A percentile compares a stretch with the other conserved stretches of the same genome.
These are phyloP conservation scores for Labeo catla DNA, from an alignment of 2,113 vertebrate species.

Conservation along the genomic window DNA sequence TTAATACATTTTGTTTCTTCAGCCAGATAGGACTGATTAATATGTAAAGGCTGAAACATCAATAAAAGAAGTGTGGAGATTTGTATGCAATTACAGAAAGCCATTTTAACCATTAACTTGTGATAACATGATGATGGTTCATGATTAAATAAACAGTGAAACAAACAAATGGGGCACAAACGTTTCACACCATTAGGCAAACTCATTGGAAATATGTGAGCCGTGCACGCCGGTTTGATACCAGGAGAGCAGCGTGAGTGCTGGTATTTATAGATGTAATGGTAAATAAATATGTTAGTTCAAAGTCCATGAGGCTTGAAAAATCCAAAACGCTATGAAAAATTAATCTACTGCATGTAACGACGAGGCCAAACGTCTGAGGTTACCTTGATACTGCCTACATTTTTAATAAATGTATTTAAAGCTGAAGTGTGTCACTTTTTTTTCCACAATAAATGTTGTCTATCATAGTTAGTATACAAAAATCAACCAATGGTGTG, in stretches of 20 bases:
- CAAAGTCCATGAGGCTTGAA: conserved; percentile 35
- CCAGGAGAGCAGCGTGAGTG: conserved; percentile 18
- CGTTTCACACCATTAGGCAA: conserved; percentile 54
- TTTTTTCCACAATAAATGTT: not conserved
- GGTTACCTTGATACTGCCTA: not conserved
- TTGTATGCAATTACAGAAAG: conserved; percentile 49
- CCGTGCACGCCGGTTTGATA: conserved; percentile 36
- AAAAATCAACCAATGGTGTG: not conserved
- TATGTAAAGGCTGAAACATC: conserved; percentile 44
- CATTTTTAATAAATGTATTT: not conserved
- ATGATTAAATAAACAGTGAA: conserved; percentile 58
- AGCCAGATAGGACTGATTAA: conserved; percentile 46
- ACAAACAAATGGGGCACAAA: conserved; percentile 47
- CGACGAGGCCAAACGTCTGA: not conserved
- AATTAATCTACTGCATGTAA: not conserved
- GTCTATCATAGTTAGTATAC: not conserved
- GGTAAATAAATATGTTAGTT: conserved; percentile 50
- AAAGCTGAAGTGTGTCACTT: too few relatives aligned
- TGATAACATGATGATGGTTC: conserved; percentile 55
- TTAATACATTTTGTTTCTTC: conserved; percentile 46
- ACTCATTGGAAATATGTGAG: conserved; percentile 57
- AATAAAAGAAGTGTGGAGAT: conserved; percentile 51
- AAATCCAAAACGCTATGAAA: not conserved
- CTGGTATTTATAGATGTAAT: conserved; percentile 43
- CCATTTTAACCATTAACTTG: conserved; percentile 54